Conservation (phyloP, 2,888 invertebrate genomes). For the Ormyrus nitidulus region DNA sequence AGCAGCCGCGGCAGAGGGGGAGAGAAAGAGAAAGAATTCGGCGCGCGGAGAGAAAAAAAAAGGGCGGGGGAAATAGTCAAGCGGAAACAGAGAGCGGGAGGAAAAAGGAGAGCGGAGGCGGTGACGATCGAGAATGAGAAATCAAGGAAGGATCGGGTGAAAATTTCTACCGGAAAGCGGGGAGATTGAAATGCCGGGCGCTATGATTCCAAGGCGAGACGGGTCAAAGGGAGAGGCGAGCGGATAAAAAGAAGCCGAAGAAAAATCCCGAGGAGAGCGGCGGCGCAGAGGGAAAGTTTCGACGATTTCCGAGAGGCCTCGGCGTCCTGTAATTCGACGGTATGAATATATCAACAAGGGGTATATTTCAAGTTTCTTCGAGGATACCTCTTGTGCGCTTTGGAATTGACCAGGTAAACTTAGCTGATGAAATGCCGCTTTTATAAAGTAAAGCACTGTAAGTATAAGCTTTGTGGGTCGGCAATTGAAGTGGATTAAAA, state of each 20-base stretch:
- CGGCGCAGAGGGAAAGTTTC: not conserved
- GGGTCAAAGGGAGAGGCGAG: not conserved
- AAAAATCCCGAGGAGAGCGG: not conserved
- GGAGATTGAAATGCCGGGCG: slow-evolving; percentile 38
- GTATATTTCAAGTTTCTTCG: not conserved
- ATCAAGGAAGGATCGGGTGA: slow-evolving; percentile 22
- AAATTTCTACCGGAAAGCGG: slow-evolving; percentile 21
- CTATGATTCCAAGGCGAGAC: slow-evolving; percentile 8
- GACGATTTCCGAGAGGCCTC: not conserved
- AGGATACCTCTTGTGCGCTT: not conserved
- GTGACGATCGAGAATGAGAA: not conserved
- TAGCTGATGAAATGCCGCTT: too few species aligned
- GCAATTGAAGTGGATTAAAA: too few species aligned
- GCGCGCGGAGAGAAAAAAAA: too few species aligned
- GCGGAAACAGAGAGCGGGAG: slow-evolving; percentile 13
- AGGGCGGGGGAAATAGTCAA: not conserved
- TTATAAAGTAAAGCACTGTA: too few species aligned
- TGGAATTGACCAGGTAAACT: not conserved
- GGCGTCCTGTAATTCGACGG: slow-evolving; percentile 9
- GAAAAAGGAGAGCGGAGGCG: slow-evolving; percentile 10
- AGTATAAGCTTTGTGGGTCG: not conserved
- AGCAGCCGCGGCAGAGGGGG: not conserved
- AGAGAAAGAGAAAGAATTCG: slow-evolving; percentile 25
- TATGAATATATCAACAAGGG: slow-evolving; percentile 39
- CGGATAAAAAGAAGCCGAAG: too few species aligned